These are phyloP conservation scores for Lepidochrysops patricia DNA, from an alignment of 2,888 invertebrate species.

Conservation along the genomic window DNA sequence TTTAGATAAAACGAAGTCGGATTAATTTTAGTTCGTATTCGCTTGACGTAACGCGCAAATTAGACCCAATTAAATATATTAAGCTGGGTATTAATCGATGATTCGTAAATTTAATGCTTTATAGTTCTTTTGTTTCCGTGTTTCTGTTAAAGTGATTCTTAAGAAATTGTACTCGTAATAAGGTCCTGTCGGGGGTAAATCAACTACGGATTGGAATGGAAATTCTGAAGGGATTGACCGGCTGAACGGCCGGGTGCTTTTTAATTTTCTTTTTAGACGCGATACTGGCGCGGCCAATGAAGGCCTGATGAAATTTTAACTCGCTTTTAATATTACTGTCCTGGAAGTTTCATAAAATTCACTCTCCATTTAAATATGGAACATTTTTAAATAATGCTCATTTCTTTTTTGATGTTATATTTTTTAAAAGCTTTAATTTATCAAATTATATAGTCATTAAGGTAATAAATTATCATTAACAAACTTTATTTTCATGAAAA, in stretches of 20 bases:
- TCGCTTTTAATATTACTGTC: constrained; percentile 6
- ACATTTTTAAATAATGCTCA: background rate
- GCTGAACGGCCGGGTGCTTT: background rate
- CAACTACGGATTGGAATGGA: background rate
- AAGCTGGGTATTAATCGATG: background rate
- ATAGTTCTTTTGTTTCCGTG: no score
- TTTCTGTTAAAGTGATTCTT: no score
- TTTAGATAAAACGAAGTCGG: background rate
- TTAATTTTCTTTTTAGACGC: constrained; percentile 1
- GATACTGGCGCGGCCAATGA: background rate
- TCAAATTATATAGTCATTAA: no score
- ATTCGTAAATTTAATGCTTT: background rate
- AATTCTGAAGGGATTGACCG: background rate
- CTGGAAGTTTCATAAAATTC: constrained; percentile 1
- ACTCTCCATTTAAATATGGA: background rate
- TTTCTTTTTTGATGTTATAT: background rate
- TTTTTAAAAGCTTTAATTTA: no score
- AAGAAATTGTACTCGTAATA: no score
- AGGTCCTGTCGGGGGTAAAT: no score
- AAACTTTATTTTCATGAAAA: no score
- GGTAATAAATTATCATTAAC: no score
- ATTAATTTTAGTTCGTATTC: background rate
- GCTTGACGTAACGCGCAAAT: constrained; percentile 5
- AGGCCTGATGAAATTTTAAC: constrained; percentile 8
- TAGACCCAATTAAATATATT: constrained; percentile 12